Evolutionary conservation across 2,113 vertebrate genomes (phyloP), one percentile per base, ranked within the genome.

Genomic region (Pungitius pungitius): DNA sequence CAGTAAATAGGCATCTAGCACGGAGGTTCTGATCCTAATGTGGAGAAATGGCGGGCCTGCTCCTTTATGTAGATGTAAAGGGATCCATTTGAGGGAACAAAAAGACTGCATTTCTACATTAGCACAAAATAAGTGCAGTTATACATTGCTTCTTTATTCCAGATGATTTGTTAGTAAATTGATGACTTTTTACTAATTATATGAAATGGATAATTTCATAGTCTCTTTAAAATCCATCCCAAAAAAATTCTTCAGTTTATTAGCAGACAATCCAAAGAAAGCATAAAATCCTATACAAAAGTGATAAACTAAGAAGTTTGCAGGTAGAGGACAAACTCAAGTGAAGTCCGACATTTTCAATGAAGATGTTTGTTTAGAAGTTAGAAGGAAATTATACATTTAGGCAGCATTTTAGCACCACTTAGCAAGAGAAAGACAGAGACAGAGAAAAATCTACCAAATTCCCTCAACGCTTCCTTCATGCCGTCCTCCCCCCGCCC

Each of bases 151-250:
- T 6, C n/a, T 51, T 51, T 51, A 24, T 62, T 37, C 33, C 56
- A 24, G 13, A 33, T n/a, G 20, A 70, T 49, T 59, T 60, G 3
- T 49, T 60, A 20, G 26, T 56, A 69, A 56, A 27, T 69, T 14
- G 33, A 39, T 27, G 0, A 47, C 6, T 64, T 11, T 49, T 47
- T 42, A 63, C 24, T 30, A 17, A 47, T 47, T 13, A 18, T 64
- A n/a, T 47, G 8, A 20, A n/a, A 47, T n/a, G 6, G 43, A 49
- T 47, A 20, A n/a, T 24, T 22, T 39, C 12, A 9, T 26, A 42
- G 18, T 43, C 9, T 18, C 10, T 45, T 30, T 45, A 18, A 5
- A 10, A 43, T 18, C 35, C 6, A 2, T 39, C 18, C 2, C 37
- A 7, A 35, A 24, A 37, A 24, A 8, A 17, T 11, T 51, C 14